These are phyloP conservation scores for Manis crassicaudata DNA, from an alignment of 2,797 vertebrate species.

Conservation along the genomic window DNA sequence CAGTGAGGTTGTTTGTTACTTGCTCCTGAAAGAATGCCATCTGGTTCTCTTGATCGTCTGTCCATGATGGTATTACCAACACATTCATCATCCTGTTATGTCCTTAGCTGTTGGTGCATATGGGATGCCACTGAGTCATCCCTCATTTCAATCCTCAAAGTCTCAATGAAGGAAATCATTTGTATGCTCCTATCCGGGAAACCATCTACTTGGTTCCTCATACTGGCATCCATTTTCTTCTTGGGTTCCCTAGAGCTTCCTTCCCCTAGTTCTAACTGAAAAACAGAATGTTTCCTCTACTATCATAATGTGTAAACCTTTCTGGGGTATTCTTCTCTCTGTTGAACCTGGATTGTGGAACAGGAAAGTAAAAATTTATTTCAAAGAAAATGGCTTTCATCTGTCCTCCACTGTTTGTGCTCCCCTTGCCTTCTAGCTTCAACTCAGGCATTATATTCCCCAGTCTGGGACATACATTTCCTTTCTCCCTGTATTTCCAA, in stretches of 20 bases:
- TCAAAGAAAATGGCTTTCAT: background rate
- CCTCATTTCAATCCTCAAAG: constrained; percentile 9
- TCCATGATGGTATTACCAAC: constrained; percentile 30
- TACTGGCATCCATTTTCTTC: background rate
- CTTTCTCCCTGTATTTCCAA: background rate
- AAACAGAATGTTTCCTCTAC: background rate
- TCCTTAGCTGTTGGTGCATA: background rate
- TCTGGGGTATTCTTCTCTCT: background rate
- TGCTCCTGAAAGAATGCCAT: constrained; percentile 40
- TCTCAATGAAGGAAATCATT: constrained; percentile 13
- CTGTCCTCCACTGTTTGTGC: background rate
- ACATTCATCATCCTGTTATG: constrained; percentile 39
- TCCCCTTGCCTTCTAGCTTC: background rate
- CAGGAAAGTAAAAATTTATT: background rate
- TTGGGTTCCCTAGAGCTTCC: too few species aligned
- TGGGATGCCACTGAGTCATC: constrained; percentile 18
- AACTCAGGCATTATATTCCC: background rate
- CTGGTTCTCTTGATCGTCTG: constrained; percentile 55
- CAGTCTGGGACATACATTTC: rapidly evolving
- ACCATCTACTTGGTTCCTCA: background rate
- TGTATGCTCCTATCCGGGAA: background rate
- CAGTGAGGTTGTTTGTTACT: constrained; percentile 29
- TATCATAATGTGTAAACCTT: background rate
- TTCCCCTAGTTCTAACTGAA: background rate
- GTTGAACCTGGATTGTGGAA: background rate